Evolutionary conservation across 2,888 invertebrate genomes (phyloP), one percentile per base, ranked within the genome.

Genomic region (Argyresthia albistria): DNA sequence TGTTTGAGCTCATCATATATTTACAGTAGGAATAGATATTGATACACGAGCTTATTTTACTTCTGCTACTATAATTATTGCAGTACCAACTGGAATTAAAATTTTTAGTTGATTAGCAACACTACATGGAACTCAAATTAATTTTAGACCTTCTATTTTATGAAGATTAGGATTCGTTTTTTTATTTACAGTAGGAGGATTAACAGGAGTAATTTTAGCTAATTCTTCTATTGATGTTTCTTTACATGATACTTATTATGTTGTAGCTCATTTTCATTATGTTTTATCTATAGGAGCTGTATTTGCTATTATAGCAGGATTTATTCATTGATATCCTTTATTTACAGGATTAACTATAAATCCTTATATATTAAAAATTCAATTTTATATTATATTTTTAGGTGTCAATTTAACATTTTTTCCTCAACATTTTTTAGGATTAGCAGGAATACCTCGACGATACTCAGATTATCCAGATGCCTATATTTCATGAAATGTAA

Each of bases 1-100:
- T 79, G 94, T 95, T 0, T 94, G 94, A 89, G 93, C 93, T 8
- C 95, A 95, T 72, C 94, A 95, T 73, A 95, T 95, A 89, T 95
- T 95, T 78, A 94, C 94, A 1, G 91, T 95, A 39, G 94, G 95
- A 0, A 92, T 95, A 90, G 94, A 95, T 80, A 91, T 94, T 55
- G 94, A 95, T 78, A 93, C 93, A 0, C 93, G 94, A 76, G 94
- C 94, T 16, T 95, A 95, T 73, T 95, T 95, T 75, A 95, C 94
- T 0, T 92, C 94, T 47, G 94, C 93, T 0, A 95, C 94, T 14
- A 94, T 94, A 91, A 93, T 95, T 89, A 95, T 95, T 93, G 94
- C 93, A 0, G 90, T 95, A 0, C 94, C 95, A 0, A 95, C 95
- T 14, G 95, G 94, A 61, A 93, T 95, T 89, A 95, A 95, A 90